Evolutionary conservation across 1,140 invertebrate species (phyloP), one percentile per base, ranked within the genome.

Genomic region (Pseudomyrmex gracilis): DNA sequence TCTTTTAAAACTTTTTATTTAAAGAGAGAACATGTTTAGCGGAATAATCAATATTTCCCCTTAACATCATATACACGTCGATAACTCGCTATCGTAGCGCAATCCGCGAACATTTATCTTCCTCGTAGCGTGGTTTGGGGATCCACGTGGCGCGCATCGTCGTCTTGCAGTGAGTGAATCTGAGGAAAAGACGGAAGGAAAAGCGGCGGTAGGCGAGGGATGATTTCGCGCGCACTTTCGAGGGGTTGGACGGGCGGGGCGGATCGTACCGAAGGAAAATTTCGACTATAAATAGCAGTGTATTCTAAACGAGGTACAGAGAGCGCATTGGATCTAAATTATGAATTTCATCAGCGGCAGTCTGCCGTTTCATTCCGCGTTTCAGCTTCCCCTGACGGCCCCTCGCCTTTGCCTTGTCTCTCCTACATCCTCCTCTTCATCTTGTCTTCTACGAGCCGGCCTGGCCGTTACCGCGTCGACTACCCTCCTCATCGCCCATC

Each of bases 311-410:
- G 93, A 94, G 94, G 89, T 94, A 94, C 92, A 93, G 92, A 93
- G 91, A 93, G 91, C 92, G 93, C 93, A 94, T 94, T 94, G 93
- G 93, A 94, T 94, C 93, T 94, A 94, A 94, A 94, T 94, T 94
- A 94, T 94, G 93, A 94, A 94, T 94, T 94, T 94, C 93, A 94
- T 94, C 94, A 94, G 93, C 93, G 90, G 92, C 93, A 94, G 92
- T 93, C 92, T 93, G 93, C 93, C 93, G 93, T 94, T 94, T 94
- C 93, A 94, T 94, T 94, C 92, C 92, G 89, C 93, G 92, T 92
- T 93, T 93, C 91, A 91, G 89, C 89, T 86, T 90, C 89, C 64
- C 90, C 67, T 90, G 89, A 87, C 86, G 74, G 68, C 82, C 82
- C 63, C 80, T 84, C 64, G 43, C 64, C 77, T 9, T 10, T 22